Evolutionary conservation across 2,888 invertebrate species (phyloP).

Genomic region (Eupithecia inturbata): DNA sequence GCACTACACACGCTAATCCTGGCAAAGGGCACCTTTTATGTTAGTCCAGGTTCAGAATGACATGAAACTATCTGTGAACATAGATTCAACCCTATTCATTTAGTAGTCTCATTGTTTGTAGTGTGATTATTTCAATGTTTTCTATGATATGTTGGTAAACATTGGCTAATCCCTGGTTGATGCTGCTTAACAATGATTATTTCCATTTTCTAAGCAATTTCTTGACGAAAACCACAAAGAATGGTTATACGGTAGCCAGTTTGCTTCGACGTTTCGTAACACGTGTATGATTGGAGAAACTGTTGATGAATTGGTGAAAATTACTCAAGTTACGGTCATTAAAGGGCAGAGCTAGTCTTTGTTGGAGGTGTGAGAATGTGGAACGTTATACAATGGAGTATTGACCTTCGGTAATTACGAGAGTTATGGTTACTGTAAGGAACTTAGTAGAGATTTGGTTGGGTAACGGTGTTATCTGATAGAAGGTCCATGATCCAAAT

Average conservation of each 20-base stretch:
- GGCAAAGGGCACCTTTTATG: not conserved
- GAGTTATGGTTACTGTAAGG: constrained; percentile 11
- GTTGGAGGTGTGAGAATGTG: constrained; percentile 39
- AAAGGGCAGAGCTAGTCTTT: constrained; percentile 42
- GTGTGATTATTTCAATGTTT: not conserved
- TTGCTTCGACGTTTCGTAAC: not conserved
- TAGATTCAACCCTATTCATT: not conserved
- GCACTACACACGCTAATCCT: not conserved
- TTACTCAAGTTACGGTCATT: constrained; percentile 43
- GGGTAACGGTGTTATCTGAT: not conserved
- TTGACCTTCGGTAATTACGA: constrained; percentile 46
- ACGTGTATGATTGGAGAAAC: constrained; percentile 27
- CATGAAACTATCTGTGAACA: too few species aligned
- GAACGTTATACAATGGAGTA: constrained; percentile 47
- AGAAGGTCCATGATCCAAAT: not conserved
- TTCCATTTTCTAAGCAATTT: not conserved
- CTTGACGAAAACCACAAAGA: not conserved
- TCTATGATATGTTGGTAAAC: not conserved
- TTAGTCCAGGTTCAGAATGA: not conserved
- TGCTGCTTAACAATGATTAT: not conserved
- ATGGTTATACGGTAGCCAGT: constrained; percentile 3
- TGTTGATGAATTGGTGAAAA: constrained; percentile 35
- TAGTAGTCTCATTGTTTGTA: not conserved
- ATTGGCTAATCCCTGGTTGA: not conserved
- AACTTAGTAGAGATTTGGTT: not conserved